phyloP scores from a whole-genome alignment of 2,888 invertebrate species.

The Harpalus rubripes region DNA sequence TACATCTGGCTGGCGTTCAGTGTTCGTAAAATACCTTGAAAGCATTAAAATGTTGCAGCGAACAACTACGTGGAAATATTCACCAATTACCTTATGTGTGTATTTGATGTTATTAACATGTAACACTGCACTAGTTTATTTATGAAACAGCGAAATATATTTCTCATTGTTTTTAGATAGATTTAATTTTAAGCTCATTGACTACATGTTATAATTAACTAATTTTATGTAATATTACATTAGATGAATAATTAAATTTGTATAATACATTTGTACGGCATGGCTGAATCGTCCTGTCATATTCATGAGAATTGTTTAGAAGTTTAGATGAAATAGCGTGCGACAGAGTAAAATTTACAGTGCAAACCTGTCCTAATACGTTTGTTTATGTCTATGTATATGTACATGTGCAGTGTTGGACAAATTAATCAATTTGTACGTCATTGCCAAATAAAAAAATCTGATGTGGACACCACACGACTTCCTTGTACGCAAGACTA shows the following conservation, averaged over 20 bases:
- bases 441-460: too few species aligned
- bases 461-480: too few species aligned
- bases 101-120: neutral
- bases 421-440: too few species aligned
- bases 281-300: too few species aligned
- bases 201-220: neutral
- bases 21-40: conserved; percentile 12
- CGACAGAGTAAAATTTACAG: too few species aligned
- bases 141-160: neutral
- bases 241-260: neutral
- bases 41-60: conserved; percentile 13
- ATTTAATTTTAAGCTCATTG: neutral
- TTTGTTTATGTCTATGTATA: too few species aligned
- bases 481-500: too few species aligned
- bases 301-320: too few species aligned
- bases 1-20: neutral
- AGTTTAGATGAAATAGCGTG: too few species aligned
- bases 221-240: neutral
- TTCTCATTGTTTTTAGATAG: neutral
- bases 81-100: neutral
- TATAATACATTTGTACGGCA: neutral
- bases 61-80: neutral
- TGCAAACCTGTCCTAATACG: too few species aligned
- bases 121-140: neutral
- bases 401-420: too few species aligned